phyloP scores from a whole-genome alignment of 2,113 vertebrate genomes.

The Gorsachius goisagi region DNA sequence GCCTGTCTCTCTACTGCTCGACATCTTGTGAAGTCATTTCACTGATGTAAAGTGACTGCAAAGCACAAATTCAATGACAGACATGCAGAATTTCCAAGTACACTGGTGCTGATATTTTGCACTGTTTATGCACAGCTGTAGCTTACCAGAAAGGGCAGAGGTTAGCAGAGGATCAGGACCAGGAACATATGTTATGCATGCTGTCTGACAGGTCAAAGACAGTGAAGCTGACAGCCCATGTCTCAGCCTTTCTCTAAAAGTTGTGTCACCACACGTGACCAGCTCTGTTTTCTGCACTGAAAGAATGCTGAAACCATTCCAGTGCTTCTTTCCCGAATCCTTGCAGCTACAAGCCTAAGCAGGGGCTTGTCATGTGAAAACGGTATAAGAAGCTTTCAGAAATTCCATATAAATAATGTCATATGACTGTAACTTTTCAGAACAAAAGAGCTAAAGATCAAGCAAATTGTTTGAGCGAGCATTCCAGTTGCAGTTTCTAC shows the following conservation, averaged over 20 bases:
- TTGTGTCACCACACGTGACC: background rate
- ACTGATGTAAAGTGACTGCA: background rate
- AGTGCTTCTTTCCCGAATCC: background rate
- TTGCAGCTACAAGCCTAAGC: slow-evolving; percentile 5
- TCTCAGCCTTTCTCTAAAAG: background rate
- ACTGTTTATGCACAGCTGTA: background rate
- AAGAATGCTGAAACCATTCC: slow-evolving; percentile 6
- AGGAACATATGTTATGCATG: background rate
- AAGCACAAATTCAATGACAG: background rate
- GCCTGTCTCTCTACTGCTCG: background rate
- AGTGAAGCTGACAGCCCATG: background rate
- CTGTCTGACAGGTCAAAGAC: background rate
- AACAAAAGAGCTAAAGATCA: slow-evolving; percentile 40
- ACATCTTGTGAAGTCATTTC: background rate
- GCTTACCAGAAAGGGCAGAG: background rate
- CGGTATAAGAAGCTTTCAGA: slow-evolving; percentile 46
- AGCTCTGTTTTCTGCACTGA: background rate
- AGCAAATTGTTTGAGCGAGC: background rate
- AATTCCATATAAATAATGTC: slow-evolving; percentile 39
- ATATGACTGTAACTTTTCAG: slow-evolving; percentile 21
- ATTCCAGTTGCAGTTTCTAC: background rate
- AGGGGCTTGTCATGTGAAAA: slow-evolving; percentile 44
- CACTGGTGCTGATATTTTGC: background rate
- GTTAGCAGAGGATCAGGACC: background rate
- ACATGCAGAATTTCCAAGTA: background rate